Base-by-base conservation (phyloP, 2,113 vertebrate species). In the Ammodytes dubius region DNA sequence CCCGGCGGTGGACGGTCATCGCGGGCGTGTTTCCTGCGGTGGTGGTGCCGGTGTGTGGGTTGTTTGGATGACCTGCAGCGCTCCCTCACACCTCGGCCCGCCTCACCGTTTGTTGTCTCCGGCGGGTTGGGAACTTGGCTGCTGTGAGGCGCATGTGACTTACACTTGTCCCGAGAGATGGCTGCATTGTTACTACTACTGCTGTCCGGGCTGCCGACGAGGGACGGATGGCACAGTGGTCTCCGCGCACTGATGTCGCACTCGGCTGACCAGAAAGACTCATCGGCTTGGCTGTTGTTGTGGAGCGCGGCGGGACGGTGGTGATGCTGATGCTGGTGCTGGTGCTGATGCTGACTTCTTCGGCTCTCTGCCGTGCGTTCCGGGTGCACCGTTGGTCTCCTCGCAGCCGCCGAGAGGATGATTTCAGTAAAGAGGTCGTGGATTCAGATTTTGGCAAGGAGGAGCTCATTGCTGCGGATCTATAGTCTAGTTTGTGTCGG, bases 361-460 rank as follows among this genome's bases (percentile, higher is more conserved):
- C 88, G 92, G 88, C 74, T 90, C 17, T 88, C 89, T 57, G 80
- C 83, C 60, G 92, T 58, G 57, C 65, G 49, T 4, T 93, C 90
- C 0, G 79, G 88, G 82, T 85, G 88, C 80, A 86, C 90, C 86
- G 91, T 77, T 59, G 92, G 40, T 85, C 89, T 93, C 75, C 74
- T 87, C 78, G 87, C 86, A 15, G 91, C 87, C 78, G 87, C 86
- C 17, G 91, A 86, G 95, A 86, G 39, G 92, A 92, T 0, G 93
- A 90, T 88, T 95, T 96, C 88, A 97, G 93, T 81, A 98, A 92
- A 8, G 97, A 97, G 87, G 97, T 96, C 79, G 95, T 95, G 89
- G 97, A 97, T 85, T 99, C 97, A 91, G 96, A 97, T 90, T 97
- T 97, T 4, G 95, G 95, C 65, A 96, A 96, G 75, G 96, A 93